These are phyloP conservation scores for Neogobius melanostomus DNA, from an alignment of 2,113 vertebrate genomes.

Conservation along the genomic window DNA sequence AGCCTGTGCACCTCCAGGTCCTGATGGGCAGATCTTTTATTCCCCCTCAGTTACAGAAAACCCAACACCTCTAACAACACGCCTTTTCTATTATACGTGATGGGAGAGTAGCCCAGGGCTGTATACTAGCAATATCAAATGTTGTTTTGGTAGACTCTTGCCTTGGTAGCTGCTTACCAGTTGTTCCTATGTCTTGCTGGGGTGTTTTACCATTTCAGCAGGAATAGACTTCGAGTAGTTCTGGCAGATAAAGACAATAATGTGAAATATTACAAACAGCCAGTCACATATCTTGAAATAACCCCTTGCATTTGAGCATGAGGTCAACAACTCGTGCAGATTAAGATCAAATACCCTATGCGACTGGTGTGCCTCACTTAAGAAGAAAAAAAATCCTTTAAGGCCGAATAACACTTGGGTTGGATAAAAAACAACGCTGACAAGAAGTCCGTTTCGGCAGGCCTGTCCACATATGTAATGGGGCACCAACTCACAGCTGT, in stretches of 20 bases:
- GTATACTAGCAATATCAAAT: neutral
- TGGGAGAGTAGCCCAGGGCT: conserved; percentile 1
- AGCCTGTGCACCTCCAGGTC: neutral
- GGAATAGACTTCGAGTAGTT: conserved; percentile 10
- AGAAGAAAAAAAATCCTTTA: neutral
- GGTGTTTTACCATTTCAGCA: conserved; percentile 60
- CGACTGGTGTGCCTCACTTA: neutral
- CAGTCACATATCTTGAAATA: neutral
- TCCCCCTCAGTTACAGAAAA: conserved; percentile 21
- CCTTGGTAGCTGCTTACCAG: conserved; percentile 50
- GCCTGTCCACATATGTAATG: conserved; percentile 54
- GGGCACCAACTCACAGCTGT: conserved; percentile 60
- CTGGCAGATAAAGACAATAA: conserved; percentile 26
- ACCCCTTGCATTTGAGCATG: neutral
- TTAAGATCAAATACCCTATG: neutral
- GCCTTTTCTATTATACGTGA: neutral
- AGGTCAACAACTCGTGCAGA: neutral
- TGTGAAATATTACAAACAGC: neutral
- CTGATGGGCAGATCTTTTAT: conserved; percentile 22
- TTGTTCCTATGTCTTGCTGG: conserved; percentile 23
- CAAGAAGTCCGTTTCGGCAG: conserved; percentile 25
- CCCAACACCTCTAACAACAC: conserved; percentile 4
- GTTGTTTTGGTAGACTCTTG: neutral
- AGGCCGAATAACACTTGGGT: neutral
- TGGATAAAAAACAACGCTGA: neutral